Evolutionary conservation across 2,113 vertebrate genomes (phyloP).

Genomic region (Rhynchopsitta pachyrhyncha): DNA sequence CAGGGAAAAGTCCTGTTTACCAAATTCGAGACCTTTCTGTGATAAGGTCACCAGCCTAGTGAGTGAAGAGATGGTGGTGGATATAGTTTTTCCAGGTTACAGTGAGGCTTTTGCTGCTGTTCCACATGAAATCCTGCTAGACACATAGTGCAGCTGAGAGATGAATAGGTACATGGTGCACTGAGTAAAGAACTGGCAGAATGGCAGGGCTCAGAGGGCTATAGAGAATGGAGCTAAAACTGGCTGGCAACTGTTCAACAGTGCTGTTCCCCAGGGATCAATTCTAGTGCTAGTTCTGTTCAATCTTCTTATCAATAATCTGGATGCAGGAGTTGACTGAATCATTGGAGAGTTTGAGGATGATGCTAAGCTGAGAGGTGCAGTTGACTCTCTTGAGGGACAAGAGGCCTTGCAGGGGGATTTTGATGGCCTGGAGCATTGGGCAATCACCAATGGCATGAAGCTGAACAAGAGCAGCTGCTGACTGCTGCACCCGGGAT

Average conservation of each 20-base stretch:
- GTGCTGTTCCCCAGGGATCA: neutral
- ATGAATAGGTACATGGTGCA: neutral
- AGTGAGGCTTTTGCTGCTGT: neutral
- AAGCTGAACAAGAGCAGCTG: neutral
- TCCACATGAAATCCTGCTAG: neutral
- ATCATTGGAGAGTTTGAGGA: neutral
- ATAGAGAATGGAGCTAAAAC: neutral
- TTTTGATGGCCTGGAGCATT: neutral
- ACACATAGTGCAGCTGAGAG: neutral
- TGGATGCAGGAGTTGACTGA: neutral
- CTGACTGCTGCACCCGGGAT: neutral
- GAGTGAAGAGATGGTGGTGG: neutral
- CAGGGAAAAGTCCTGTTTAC: neutral
- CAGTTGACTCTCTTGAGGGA: neutral
- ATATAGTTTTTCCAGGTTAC: neutral
- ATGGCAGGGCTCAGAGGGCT: neutral
- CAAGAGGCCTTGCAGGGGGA: neutral
- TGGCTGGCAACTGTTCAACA: neutral
- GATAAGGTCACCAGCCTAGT: neutral
- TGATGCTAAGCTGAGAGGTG: neutral
- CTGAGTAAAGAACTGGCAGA: neutral
- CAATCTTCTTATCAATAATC: neutral
- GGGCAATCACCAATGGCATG: neutral
- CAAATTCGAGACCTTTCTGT: neutral
- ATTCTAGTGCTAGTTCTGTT: neutral